Base-by-base conservation (phyloP, 2,888 invertebrate genomes). In the Troides aeacus region DNA sequence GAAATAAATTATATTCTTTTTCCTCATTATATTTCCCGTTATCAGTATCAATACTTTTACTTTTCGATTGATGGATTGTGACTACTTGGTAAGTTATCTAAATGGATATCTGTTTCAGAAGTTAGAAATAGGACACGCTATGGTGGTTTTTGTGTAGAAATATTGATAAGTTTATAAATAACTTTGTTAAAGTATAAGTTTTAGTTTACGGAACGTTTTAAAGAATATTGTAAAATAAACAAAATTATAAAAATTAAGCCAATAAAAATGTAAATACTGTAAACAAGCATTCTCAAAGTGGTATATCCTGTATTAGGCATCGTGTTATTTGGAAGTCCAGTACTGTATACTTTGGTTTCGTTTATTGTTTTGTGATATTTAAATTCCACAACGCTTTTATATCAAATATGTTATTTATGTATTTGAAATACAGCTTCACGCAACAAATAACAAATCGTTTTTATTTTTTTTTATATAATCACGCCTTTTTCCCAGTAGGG, bases 41-140 rank as follows among this genome's bases (percentile, higher is more conserved):
- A 66, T 66, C 42, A 39, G 62, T 46, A 62, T 57, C 57, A 62
- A 70, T 66, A 70, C 63, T 60, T 62, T 59, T 60, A 53, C 66
- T 64, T 65, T 70, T 42, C 57, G 50, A 62, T 66, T 70, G 70
- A 70, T 70, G 56, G 66, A 70, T 70, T 63, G 57, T 56, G 66
- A 59, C 70, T 60, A 70, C 63, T 66, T 64, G 60, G 62, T 24
- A 64, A 70, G 53, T 70, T 66, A 59, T 39, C 62, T 39, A 46
- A 70, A 62, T 53, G 42, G 59, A 56, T 46, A 62, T 62, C 30
- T 66, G 23, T 46, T 17, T 42, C 63, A 61, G 59, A 63, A 70
- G 66, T 70, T 64, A 63, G 46, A 64, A 64, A 62, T 62, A 59
- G 24, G 53, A 23, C 58, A 68, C 64, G 61, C 42, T 30, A 64